Base-by-base conservation (phyloP, 1,140 invertebrate genomes). In the Drosophila sproati region DNA sequence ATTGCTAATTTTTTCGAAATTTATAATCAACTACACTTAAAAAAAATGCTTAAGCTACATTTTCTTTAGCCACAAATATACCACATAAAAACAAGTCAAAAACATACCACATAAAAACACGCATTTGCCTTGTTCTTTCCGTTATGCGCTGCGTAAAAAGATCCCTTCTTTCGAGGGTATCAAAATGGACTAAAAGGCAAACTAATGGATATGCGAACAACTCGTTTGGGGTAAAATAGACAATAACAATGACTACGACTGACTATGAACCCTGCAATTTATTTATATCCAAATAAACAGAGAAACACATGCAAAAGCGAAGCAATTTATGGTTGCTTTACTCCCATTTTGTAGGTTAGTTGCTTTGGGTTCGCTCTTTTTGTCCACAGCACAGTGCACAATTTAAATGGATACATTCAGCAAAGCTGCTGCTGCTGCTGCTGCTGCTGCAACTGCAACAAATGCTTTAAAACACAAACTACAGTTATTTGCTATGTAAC, bases 231-330 rank as follows among this genome's bases (percentile, higher is more conserved):
- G 47, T 69, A 55, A 82, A 71, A 80, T 69, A 74, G 74, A 62
- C 77, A 70, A 66, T 51, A 80, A 77, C 72, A 52, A 73, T 2
- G 3, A n/a, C 39, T n/a, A 43, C 10, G 39, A 43, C 39, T 43
- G 2, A 61, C 77, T 77, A 71, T 82, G 73, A 77, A 70, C 73
- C 73, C 74, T 80, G 72, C 55, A 59, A 68, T 59, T 68, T 68
- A 34, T 55, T 79, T 79, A 60, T 78, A 85, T 85, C 82, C 78
- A 75, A 85, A 85, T 86, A 85, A 85, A 85, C 69, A 80, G 61
- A 85, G 68, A 77, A 52, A 70, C 54, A 56, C 55, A 61, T 43
- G 28, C 20, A 47, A 61, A 31, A 72, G 43, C 12, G 52, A 64
- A 41, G 57, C 45, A 73, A 55, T 70, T 70, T 70, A 70, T 61